Percentiles rank a stretch among this genome's conserved stretches.
These are phyloP conservation scores for Cotesia chilonis DNA, from an alignment of 1,140 invertebrate genomes.

Conservation along the genomic window DNA sequence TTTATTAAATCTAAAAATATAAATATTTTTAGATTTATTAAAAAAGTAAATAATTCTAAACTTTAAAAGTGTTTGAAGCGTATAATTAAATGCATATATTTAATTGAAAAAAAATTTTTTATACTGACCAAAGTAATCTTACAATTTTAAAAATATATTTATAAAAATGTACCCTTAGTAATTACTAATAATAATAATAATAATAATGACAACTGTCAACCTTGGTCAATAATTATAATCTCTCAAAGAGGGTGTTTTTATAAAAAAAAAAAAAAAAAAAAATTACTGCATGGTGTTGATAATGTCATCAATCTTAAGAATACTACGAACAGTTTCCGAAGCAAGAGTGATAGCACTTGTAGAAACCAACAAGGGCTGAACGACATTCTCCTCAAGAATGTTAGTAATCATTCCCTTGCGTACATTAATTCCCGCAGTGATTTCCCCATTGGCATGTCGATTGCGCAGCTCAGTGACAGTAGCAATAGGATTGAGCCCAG, in stretches of 20 bases:
- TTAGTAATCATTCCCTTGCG: constrained; percentile 95
- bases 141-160: too few relatives aligned
- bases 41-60: too few relatives aligned
- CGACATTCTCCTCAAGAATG: constrained; percentile 96
- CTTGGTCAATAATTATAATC: too few relatives aligned
- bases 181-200: too few relatives aligned
- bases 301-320: constrained; percentile 99
- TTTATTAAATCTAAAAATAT: too few relatives aligned
- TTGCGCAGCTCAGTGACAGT: constrained; percentile 97
- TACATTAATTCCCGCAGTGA: constrained; percentile 94
- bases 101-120: too few relatives aligned
- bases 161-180: too few relatives aligned
- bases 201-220: too few relatives aligned
- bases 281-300: constrained; percentile 69
- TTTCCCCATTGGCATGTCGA: constrained; percentile 86
- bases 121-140: too few relatives aligned
- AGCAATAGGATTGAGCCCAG: constrained; percentile 96
- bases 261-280: background rate
- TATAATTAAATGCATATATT: too few relatives aligned
- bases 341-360: constrained; percentile 93
- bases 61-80: too few relatives aligned
- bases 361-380: constrained; percentile 96
- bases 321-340: constrained; percentile 96
- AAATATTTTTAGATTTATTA: too few relatives aligned
- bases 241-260: background rate